Percentiles rank a stretch among this genome's conserved stretches.
phyloP scores from a whole-genome alignment of 2,113 vertebrate genomes.

The Clinocottus analis region DNA sequence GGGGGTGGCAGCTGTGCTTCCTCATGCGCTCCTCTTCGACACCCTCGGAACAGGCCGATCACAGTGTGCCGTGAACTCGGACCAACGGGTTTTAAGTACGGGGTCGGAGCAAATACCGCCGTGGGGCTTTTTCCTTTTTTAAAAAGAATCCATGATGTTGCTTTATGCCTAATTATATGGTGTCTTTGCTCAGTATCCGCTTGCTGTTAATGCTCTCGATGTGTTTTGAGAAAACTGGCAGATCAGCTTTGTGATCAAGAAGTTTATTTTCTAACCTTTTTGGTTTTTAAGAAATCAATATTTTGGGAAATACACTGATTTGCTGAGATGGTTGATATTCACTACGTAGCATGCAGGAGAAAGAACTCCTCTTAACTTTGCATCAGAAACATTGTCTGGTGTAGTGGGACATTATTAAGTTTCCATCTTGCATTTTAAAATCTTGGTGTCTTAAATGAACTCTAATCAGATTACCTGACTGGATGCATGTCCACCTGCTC shows the following conservation, averaged over 20 bases:
- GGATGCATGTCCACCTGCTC: not conserved
- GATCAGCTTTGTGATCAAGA: not conserved
- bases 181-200: not conserved
- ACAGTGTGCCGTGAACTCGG: too few species aligned
- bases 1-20: constrained; percentile 39
- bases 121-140: too few species aligned
- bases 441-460: not conserved
- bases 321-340: too few species aligned
- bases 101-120: too few species aligned
- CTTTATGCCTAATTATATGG: too few species aligned
- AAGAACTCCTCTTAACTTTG: not conserved
- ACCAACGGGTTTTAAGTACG: too few species aligned
- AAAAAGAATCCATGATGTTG: too few species aligned
- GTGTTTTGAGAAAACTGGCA: not conserved
- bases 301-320: too few species aligned
- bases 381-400: not conserved
- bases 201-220: not conserved
- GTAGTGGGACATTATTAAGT: not conserved
- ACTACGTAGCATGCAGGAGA: too few species aligned
- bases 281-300: not conserved
- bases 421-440: not conserved
- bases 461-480: not conserved
- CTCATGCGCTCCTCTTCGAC: too few species aligned
- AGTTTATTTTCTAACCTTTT: constrained; percentile 4
- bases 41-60: too few species aligned